Base-by-base conservation (phyloP, 2,797 vertebrate species). In the Peromyscus attwateri region DNA sequence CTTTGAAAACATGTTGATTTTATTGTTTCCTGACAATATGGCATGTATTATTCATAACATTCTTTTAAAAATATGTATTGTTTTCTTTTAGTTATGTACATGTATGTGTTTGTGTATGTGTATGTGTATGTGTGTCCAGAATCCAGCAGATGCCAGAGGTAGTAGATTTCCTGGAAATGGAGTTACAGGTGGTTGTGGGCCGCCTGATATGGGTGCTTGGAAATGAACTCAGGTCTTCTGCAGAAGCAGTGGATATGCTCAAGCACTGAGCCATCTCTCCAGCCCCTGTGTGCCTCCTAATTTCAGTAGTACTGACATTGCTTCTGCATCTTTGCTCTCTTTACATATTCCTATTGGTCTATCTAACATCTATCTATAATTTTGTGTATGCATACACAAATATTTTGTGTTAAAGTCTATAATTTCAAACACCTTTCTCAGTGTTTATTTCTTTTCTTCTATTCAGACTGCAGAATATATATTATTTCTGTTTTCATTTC, bases 151-250 rank as follows among this genome's bases (percentile, higher is more conserved):
- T 14, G 34, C 23, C 34, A 71, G 34, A 71, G 13, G 34, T 19
- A 31, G 29, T 27, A 3, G 23, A 37, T n/a, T 52, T 12, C 12
- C 1, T 70, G 31, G 21, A n/a, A 0, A 3, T n/a, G 6, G 12
- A 55, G 13, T 27, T 27, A n/a, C 8, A 87, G 34, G 17, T 27
- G 46, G 49, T 27, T 70, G 46, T 52, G 7, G n/a, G 13, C 13
- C 52, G 64, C 31, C 64, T 52, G 21, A n/a, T 70, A n/a, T 4
- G 23, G 31, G 21, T n/a, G 46, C 3, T 37, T n/a, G 7, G 46
- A 71, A n/a, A 27, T 55, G 6, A 71, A 55, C 34, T 55, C 34
- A 70, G 21, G 13, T 66, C 21, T 40, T 71, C 34, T 27, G 46
- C 4, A 37, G 46, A 52, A 55, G 34, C 10, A 27, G 2, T 52